Percentiles rank a stretch among this genome's conserved stretches.
These are phyloP conservation scores for Malacoctenus gilli DNA, from an alignment of 2,797 vertebrate genomes.

Conservation along the genomic window DNA sequence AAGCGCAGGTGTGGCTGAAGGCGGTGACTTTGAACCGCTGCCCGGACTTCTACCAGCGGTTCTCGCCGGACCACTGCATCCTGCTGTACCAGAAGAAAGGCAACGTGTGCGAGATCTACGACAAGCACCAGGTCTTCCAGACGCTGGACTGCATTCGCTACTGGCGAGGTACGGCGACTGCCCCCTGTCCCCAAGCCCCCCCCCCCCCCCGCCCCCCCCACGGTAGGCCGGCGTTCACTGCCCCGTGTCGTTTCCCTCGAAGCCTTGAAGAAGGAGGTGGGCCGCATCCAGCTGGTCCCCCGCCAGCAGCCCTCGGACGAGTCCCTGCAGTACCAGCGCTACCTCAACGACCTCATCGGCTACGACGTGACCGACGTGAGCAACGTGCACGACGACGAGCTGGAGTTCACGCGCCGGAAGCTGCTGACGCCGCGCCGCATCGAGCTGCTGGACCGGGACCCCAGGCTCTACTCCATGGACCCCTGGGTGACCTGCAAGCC, in stretches of 20 bases:
- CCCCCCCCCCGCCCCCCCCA: no score
- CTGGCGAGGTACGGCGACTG: slow-evolving; percentile 90
- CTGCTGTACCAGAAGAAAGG: slow-evolving; percentile 98
- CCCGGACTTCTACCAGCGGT: slow-evolving; percentile 90
- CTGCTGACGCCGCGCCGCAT: slow-evolving; percentile 91
- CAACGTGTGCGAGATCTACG: slow-evolving; percentile 96
- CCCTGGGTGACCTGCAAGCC: slow-evolving; percentile 91
- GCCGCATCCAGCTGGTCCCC: slow-evolving; percentile 89
- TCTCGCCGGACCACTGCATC: slow-evolving; percentile 90
- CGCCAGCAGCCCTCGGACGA: slow-evolving; percentile 84
- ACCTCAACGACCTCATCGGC: slow-evolving; percentile 92
- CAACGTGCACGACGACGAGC: slow-evolving; percentile 96
- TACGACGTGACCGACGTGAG: slow-evolving; percentile 97
- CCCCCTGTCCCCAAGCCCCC: neutral
- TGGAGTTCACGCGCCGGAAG: slow-evolving; percentile 95
- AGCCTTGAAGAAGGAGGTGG: slow-evolving; percentile 88
- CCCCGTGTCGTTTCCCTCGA: slow-evolving; percentile 13
- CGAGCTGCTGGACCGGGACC: slow-evolving; percentile 88
- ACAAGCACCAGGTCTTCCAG: slow-evolving; percentile 96
- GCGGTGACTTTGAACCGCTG: slow-evolving; percentile 87
- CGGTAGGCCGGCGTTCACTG: no score
- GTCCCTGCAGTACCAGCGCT: slow-evolving; percentile 88
- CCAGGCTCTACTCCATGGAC: slow-evolving; percentile 93
- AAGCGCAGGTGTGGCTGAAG: slow-evolving; percentile 93
- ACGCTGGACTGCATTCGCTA: slow-evolving; percentile 95